Conservation (phyloP, 2,888 invertebrate species). For the Mantis religiosa region DNA sequence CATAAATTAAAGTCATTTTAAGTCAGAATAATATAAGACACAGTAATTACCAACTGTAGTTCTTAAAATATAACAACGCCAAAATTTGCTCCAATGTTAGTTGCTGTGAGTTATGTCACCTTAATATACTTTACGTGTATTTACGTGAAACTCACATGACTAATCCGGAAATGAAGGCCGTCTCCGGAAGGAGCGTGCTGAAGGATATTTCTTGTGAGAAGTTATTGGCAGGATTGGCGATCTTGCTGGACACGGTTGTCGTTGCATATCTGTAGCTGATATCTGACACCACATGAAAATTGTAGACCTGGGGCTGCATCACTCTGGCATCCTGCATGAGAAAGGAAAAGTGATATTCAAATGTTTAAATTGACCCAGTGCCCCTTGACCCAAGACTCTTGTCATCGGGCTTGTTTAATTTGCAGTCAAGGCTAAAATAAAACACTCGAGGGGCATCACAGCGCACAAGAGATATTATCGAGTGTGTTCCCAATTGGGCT, state of each 20-base stretch:
- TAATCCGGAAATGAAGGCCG: slow-evolving; percentile 66
- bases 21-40: too few species aligned
- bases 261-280: slow-evolving; percentile 62
- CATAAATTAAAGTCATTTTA: too few species aligned
- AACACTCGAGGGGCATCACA: neutral
- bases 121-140: neutral
- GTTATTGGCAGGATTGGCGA: slow-evolving; percentile 55
- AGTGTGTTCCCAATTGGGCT: neutral
- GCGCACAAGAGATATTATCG: neutral
- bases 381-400: neutral
- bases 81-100: too few species aligned
- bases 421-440: neutral
- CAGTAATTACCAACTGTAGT: too few species aligned
- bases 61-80: neutral
- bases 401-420: neutral
- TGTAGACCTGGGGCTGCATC: slow-evolving; percentile 49
- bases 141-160: slow-evolving; percentile 53
- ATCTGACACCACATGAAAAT: slow-evolving; percentile 59
- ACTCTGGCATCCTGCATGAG: neutral
- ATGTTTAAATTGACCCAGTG: neutral
- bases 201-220: slow-evolving; percentile 60
- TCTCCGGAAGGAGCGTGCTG: slow-evolving; percentile 62
- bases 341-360: neutral
- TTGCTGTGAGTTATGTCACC: too few species aligned
- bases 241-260: slow-evolving; percentile 59